These are phyloP conservation scores for Papilio dardanus DNA, from an alignment of 1,140 invertebrate genomes.

Conservation along the genomic window DNA sequence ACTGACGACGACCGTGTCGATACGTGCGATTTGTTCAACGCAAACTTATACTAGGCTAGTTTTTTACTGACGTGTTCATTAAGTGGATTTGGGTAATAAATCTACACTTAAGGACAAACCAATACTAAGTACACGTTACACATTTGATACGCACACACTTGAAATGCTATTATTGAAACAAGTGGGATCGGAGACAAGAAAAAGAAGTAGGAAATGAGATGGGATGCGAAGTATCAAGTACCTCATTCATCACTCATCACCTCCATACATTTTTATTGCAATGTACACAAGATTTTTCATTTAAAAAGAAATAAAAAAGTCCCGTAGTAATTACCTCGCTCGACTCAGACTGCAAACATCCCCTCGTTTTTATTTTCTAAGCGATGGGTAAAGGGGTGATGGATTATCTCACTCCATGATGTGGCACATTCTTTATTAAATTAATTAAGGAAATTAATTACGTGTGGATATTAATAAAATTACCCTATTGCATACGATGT, in stretches of 20 bases:
- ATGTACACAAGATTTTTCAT: background rate
- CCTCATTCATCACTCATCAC: background rate
- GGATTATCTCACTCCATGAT: slow-evolving; percentile 14
- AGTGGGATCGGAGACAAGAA: too few species aligned
- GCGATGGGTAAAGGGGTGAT: background rate
- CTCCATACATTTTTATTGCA: background rate
- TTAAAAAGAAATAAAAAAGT: slow-evolving; percentile 1
- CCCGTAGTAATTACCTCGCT: background rate
- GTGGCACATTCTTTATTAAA: slow-evolving; percentile 1
- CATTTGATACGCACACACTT: too few species aligned
- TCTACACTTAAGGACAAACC: too few species aligned
- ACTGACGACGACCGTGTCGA: background rate
- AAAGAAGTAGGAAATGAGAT: too few species aligned
- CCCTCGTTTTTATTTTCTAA: slow-evolving; percentile 18
- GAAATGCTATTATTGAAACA: too few species aligned
- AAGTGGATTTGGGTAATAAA: too few species aligned
- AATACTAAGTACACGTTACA: too few species aligned
- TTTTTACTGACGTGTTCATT: too few species aligned
- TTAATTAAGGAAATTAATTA: background rate
- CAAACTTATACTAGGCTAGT: background rate
- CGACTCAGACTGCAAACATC: slow-evolving; percentile 15
- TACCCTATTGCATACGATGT: background rate
- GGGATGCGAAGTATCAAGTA: background rate
- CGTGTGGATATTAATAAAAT: background rate
- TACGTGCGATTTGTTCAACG: background rate